Base-by-base conservation (phyloP, 2,888 invertebrate genomes). In the Cecidostiba fungosa region DNA sequence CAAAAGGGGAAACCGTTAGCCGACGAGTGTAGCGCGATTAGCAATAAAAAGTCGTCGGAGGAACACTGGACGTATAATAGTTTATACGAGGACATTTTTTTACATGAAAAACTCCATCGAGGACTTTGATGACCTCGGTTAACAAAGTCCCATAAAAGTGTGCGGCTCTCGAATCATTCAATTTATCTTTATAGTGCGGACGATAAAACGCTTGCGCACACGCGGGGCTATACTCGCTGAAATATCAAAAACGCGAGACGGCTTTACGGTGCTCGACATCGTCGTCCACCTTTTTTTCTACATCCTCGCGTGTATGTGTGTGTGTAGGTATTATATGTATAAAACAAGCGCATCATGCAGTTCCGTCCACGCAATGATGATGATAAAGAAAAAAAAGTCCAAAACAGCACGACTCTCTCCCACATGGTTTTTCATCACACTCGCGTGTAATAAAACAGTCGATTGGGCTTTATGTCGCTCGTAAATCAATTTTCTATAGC, bases 181-280 rank as follows among this genome's bases (percentile, higher is more conserved):
- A 81, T 86, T 84, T 82, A 86, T 82, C 84, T 84, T 84, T 86
- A 82, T 74, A 73, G 84, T 62, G 8, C 23, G 29, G 43, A 39
- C 77, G 80, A 83, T 86, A 83, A 86, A 86, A 84, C 74, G 72
- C 66, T 59, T 19, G 50, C 54, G n/a, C 36, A n/a, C n/a, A n/a
- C 36, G 54, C 54, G 54, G 29, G 29, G n/a, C n/a, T n/a, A n/a
- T 50, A 54, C 80, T 80, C 83, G 79, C 36, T 80, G 83, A 83
- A 86, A 86, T 80, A 86, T 82, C 80, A 73, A 86, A 79, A 80
- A 29, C 19, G 62, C n/a, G 29, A 26, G 29, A 85, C 32, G 36
- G 77, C 43, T 78, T 62, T 79, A 84, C 79, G 29, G 50, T 50
- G n/a, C n/a, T n/a, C n/a, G n/a, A n/a, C n/a, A n/a, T 47, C 50